Evolutionary conservation across 2,113 vertebrate genomes (phyloP).

Genomic region (Rhinolophus ferrumequinum): DNA sequence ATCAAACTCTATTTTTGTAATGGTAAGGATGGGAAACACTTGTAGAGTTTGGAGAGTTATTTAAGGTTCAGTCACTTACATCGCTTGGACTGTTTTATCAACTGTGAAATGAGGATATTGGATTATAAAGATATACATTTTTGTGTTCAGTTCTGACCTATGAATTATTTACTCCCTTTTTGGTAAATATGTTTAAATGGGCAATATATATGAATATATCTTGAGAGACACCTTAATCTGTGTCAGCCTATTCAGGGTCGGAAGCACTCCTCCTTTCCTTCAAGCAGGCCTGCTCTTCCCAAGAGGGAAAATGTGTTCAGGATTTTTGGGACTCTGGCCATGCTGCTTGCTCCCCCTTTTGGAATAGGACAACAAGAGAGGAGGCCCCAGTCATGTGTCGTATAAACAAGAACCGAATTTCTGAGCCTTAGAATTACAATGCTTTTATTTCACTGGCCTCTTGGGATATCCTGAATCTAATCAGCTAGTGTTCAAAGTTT

Average conservation of each 20-base stretch:
- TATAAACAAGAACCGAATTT: neutral
- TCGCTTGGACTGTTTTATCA: slow-evolving; percentile 20
- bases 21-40: neutral
- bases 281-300: neutral
- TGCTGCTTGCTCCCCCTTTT: slow-evolving; percentile 15
- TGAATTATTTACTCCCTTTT: neutral
- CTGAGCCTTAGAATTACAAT: neutral
- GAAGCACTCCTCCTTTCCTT: neutral
- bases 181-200: neutral
- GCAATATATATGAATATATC: neutral
- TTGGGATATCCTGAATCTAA: slow-evolving; percentile 9
- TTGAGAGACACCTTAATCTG: neutral
- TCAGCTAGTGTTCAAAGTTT: slow-evolving; percentile 25
- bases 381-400: neutral
- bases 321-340: neutral
- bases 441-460: slow-evolving; percentile 26
- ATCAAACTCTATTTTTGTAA: neutral
- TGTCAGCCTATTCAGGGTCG: neutral
- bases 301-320: neutral
- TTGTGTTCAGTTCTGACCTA: neutral
- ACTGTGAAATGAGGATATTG: neutral
- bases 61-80: neutral
- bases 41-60: neutral
- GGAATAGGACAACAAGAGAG: slow-evolving; percentile 21
- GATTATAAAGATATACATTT: neutral